phyloP scores from a whole-genome alignment of 2,113 vertebrate genomes.

The Procapra przewalskii region DNA sequence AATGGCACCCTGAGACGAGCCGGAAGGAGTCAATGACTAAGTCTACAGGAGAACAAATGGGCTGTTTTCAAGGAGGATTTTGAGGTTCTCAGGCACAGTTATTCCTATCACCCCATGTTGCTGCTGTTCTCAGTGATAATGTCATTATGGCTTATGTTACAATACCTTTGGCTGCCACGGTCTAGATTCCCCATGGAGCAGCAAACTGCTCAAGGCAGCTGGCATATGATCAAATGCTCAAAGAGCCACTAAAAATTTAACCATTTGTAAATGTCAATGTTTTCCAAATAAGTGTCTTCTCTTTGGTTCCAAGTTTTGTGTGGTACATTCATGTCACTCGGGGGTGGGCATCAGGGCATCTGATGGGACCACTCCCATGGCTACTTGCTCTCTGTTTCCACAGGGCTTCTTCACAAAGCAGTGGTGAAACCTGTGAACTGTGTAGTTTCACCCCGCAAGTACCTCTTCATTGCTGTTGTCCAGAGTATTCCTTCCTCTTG shows the following conservation, averaged over 20 bases:
- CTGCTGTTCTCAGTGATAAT: slow-evolving; percentile 27
- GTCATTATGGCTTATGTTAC: slow-evolving; percentile 42
- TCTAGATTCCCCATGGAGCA: slow-evolving; percentile 63
- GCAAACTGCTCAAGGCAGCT: slow-evolving; percentile 44
- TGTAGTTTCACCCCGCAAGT: not conserved
- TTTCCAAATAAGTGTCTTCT: slow-evolving; percentile 18
- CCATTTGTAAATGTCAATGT: slow-evolving; percentile 55
- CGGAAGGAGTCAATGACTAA: not conserved
- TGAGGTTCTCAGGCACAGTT: slow-evolving; percentile 29
- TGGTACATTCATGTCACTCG: slow-evolving; percentile 37
- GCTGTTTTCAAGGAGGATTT: not conserved
- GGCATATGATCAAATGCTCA: slow-evolving; percentile 60
- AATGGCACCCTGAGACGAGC: slow-evolving; percentile 5
- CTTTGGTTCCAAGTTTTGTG: slow-evolving; percentile 54
- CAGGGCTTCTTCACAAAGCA: slow-evolving; percentile 34
- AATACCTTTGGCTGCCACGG: slow-evolving; percentile 37
- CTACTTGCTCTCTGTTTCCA: slow-evolving; percentile 43
- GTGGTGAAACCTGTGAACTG: not conserved
- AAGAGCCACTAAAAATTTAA: slow-evolving; percentile 71
- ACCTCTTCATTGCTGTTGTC: not conserved
- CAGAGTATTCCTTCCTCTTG: not conserved
- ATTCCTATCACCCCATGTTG: not conserved
- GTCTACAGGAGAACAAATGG: slow-evolving; percentile 39
- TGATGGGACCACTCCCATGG: slow-evolving; percentile 20
- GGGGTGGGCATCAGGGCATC: not conserved